phyloP scores from a whole-genome alignment of 2,797 vertebrate genomes.

The Lagorchestes hirsutus region DNA sequence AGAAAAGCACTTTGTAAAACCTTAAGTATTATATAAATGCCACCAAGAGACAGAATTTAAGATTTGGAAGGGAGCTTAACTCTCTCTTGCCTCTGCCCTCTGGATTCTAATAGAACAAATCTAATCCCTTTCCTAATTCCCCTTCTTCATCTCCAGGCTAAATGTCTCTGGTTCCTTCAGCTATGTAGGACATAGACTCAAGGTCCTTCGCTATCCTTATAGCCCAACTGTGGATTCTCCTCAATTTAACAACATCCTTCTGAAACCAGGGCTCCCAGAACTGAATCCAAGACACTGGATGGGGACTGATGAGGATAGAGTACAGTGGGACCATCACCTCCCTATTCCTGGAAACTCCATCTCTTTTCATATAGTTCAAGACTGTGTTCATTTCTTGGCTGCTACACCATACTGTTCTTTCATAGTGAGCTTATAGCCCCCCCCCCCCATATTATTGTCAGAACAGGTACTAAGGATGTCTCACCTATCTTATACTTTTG shows the following conservation, averaged over 20 bases:
- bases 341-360: not conserved
- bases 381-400: not conserved
- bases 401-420: not conserved
- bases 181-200: not conserved
- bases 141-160: not conserved
- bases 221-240: not conserved
- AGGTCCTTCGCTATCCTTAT: not conserved
- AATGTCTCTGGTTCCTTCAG: not conserved
- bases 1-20: not conserved
- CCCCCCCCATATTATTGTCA: not conserved
- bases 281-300: not conserved
- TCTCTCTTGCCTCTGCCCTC: not conserved
- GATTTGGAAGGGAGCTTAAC: not conserved
- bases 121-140: not conserved
- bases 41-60: not conserved
- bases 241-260: not conserved
- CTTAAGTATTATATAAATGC: not conserved
- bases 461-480: not conserved
- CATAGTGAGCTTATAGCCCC: not conserved
- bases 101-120: not conserved
- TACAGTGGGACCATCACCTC: not conserved
- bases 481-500: not conserved
- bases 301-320: not conserved
- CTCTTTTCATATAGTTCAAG: not conserved
- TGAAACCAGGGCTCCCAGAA: not conserved